Evolutionary conservation across 2,113 vertebrate species (phyloP).

Genomic region (Prochilodus magdalenae): DNA sequence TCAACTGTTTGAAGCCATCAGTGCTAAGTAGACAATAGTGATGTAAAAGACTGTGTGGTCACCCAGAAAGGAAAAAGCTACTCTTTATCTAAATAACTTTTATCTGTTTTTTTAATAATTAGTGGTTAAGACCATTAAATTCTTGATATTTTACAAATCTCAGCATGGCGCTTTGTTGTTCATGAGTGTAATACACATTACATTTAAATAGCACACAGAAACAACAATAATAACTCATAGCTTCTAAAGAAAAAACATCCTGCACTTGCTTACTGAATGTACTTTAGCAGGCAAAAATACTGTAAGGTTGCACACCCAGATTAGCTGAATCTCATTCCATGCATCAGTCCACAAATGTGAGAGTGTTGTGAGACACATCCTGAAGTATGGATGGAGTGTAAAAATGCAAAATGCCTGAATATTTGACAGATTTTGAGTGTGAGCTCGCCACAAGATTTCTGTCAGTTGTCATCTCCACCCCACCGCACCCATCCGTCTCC

Average conservation of each 20-base stretch:
- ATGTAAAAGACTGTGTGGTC: no score
- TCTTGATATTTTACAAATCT: no score
- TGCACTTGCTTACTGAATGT: not conserved
- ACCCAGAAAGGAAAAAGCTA: no score
- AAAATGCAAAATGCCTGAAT: not conserved
- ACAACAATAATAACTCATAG: no score
- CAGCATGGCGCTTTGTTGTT: no score
- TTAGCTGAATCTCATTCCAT: not conserved
- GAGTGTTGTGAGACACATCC: not conserved
- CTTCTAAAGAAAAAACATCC: not conserved
- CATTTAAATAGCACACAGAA: no score
- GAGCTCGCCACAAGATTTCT: not conserved
- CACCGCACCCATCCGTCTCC: not conserved
- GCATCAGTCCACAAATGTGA: not conserved
- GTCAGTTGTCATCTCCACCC: not conserved
- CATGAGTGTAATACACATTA: no score
- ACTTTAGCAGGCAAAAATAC: not conserved
- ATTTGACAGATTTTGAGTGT: not conserved
- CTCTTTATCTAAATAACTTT: no score
- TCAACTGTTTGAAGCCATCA: no score
- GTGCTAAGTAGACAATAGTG: no score
- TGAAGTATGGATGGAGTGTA: not conserved
- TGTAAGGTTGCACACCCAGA: not conserved
- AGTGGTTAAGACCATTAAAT: no score
- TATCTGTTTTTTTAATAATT: no score